Percentiles rank a stretch among this genome's conserved stretches.
phyloP scores from a whole-genome alignment of 2,888 invertebrate genomes.

The Ectemnius continuus region DNA sequence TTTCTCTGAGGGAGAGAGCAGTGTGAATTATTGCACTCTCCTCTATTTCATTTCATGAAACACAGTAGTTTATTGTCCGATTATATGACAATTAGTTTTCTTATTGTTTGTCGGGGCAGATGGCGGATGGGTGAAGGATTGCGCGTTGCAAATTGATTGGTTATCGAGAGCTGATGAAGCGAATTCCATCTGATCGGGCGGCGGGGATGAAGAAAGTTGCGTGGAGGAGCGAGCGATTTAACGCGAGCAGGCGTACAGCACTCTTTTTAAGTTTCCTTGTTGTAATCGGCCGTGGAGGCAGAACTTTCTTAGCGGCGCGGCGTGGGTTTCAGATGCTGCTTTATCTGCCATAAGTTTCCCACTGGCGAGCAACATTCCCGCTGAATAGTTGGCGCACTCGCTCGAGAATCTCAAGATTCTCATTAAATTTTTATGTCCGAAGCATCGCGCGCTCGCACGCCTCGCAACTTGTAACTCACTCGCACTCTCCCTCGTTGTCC shows the following conservation, averaged over 20 bases:
- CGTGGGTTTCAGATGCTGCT: conserved; percentile 4
- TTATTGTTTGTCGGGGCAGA: too few species aligned
- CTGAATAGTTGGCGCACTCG: conserved; percentile 1
- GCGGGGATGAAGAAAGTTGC: neutral
- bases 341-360: conserved; percentile 5
- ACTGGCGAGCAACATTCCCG: neutral
- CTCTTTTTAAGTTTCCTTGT: conserved; percentile 4
- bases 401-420: neutral
- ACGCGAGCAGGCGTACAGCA: neutral
- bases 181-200: neutral
- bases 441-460: too few species aligned
- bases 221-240: neutral
- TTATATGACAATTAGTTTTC: too few species aligned
- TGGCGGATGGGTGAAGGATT: too few species aligned
- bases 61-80: too few species aligned
- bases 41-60: too few species aligned
- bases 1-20: too few species aligned
- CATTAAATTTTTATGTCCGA: conserved; percentile 4
- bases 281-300: neutral
- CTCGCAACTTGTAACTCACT: too few species aligned
- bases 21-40: too few species aligned
- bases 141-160: neutral
- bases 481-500: too few species aligned
- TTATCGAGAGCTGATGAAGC: conserved; percentile 5
- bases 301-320: neutral